Evolutionary conservation across 2,113 vertebrate species (phyloP), one percentile per base, ranked within the genome.

Genomic region (Zosterops pallidus): DNA sequence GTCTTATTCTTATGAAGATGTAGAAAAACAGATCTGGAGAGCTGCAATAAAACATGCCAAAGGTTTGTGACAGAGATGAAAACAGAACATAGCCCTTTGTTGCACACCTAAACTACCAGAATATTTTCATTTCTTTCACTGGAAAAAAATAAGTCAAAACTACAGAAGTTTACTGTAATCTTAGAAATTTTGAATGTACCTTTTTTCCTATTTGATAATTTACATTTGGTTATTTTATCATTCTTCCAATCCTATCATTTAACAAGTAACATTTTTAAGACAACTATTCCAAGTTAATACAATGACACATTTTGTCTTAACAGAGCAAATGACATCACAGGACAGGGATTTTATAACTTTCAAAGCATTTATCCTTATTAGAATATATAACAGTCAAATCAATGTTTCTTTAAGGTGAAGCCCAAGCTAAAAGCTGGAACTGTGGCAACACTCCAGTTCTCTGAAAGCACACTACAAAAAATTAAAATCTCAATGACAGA

Each of bases 41-140:
- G 63, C 70, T 92, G 82, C 53, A 96, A 91, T n/a, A 87, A 72
- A 93, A 94, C 14, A 91, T 5, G 23, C 3, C 57, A 90, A 69
- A 94, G 21, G 63, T 91, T 90, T 80, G 31, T 68, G n/a, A 55
- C 52, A 86, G 26, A 83, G 59, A 33, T 64, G 35, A 83, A 29
- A 88, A 87, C 5, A 77, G 35, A 88, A 83, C 29, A 53, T 2
- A 77, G 21, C 14, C 28, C 15, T 59, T 12, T 53, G 23, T 16
- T 69, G 50, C 12, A 71, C 19, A 72, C 5, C 28, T 62, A 28
- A 88, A 77, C 47, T n/a, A 70, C 23, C 39, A 91, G 18, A 46
- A 19, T 35, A 70, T 41, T 26, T 56, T 91, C 42, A 57, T 26
- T 65, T 83, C 18, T 37, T n/a, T 71, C 56, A 91, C 9, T 23